Evolutionary conservation across 2,888 invertebrate genomes (phyloP).

Genomic region (Cataglyphis albicans): DNA sequence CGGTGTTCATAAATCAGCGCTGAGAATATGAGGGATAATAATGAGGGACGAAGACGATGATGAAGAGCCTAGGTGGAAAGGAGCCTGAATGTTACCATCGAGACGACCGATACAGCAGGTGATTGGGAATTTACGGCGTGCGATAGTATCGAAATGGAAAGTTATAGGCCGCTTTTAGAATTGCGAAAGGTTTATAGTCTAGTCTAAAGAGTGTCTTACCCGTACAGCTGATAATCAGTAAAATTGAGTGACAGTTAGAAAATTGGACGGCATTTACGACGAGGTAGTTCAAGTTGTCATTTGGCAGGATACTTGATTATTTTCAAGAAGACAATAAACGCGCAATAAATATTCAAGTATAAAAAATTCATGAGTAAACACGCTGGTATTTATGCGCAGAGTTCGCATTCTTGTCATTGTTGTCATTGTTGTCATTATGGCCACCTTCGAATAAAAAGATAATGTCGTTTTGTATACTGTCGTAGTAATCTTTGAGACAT

Average conservation of each 20-base stretch:
- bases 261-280: slow-evolving; percentile 17
- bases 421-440: too few species aligned
- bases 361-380: too few species aligned
- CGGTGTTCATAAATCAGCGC: slow-evolving; percentile 38
- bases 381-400: too few species aligned
- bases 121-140: slow-evolving; percentile 44
- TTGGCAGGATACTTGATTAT: background rate
- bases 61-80: slow-evolving; percentile 27
- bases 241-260: slow-evolving; percentile 31
- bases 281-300: background rate
- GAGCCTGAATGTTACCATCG: slow-evolving; percentile 19
- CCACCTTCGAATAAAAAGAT: too few species aligned
- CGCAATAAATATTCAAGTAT: background rate
- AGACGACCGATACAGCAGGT: slow-evolving; percentile 43
- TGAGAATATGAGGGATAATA: slow-evolving; percentile 39
- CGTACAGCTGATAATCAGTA: background rate
- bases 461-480: too few species aligned
- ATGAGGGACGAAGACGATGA: slow-evolving; percentile 42
- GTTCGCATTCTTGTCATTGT: too few species aligned
- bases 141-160: slow-evolving; percentile 52
- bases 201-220: background rate
- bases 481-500: too few species aligned
- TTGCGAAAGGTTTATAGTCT: slow-evolving; percentile 11
- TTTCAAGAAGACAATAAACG: background rate
- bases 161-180: slow-evolving; percentile 29